Evolutionary conservation across 2,888 invertebrate genomes (phyloP), one percentile per base, ranked within the genome.

Genomic region (Epiblema foenella): DNA sequence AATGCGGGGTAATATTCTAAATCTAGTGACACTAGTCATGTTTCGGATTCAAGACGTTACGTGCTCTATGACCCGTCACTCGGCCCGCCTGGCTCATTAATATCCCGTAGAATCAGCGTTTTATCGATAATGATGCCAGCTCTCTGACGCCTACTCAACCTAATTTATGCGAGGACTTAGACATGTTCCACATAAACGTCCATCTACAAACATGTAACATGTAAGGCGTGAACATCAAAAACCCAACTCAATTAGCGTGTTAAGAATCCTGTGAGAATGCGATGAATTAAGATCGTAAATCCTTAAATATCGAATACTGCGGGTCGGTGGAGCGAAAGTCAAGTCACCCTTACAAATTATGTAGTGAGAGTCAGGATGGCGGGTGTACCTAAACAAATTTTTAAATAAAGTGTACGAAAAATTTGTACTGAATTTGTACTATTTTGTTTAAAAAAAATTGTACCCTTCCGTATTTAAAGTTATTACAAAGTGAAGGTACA

Each of bases 41-140:
- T 15, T 2, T n/a, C n/a, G 7, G 15, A 17, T 33, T 37, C 33
- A 46, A 54, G 62, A 49, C 63, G n/a, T n/a, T n/a, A n/a, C n/a
- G 63, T 51, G 57, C 18, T 57, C 56, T 58, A 68, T 54, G 33
- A 65, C 12, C 54, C 49, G 39, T 62, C 66, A 39, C 56, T 20
- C 56, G 49, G 33, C 15, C 18, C 52, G 60, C 39, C 54, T 49
- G 37, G 37, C 67, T 71, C 56, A 69, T 69, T 33, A 71, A 71
- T 67, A 67, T 71, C 56, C 46, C 33, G 71, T 29, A 39, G 42
- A 60, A 37, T 70, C 70, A 70, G 70, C 70, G 59, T 65, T 56
- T 60, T 60, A 46, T 65, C 59, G 54, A 54, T 66, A 66, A 66
- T 56, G 70, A 60, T 56, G 70, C 65, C 18, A 24, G 24, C 24